These are phyloP conservation scores for Aegithalos caudatus DNA, from an alignment of 2,113 vertebrate species.

Conservation along the genomic window DNA sequence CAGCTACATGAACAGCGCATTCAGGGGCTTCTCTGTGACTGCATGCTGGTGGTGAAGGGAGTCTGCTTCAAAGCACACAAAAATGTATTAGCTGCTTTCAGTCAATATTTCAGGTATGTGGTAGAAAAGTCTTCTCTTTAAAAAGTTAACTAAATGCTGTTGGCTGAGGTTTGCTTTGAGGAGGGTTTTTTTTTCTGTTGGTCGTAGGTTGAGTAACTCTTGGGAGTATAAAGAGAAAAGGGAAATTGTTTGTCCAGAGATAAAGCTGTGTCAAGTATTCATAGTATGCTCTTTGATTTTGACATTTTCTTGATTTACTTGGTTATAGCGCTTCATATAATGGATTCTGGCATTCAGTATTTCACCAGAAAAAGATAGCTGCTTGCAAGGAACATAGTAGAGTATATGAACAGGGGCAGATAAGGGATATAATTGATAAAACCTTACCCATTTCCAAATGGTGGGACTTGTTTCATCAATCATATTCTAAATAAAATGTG, in stretches of 20 bases:
- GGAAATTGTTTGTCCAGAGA: neutral
- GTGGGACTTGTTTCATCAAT: neutral
- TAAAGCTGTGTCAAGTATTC: neutral
- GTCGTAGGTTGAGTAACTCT: neutral
- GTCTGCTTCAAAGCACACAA: slow-evolving; percentile 98
- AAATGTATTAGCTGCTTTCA: slow-evolving; percentile 96
- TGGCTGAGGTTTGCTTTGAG: neutral
- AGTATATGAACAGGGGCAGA: neutral
- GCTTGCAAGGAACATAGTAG: neutral
- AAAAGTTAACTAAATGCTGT: neutral
- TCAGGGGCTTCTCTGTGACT: slow-evolving; percentile 96
- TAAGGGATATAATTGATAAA: neutral
- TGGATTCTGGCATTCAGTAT: neutral
- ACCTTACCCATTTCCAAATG: neutral
- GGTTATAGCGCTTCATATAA: neutral
- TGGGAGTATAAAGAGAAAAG: neutral
- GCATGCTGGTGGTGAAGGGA: slow-evolving; percentile 94
- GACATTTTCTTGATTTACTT: neutral
- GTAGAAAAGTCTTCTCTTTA: neutral
- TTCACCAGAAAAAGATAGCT: neutral
- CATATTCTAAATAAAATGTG: neutral
- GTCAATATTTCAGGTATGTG: slow-evolving; percentile 91
- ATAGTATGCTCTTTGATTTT: neutral
- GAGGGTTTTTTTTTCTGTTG: neutral
- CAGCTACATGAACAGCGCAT: slow-evolving; percentile 97